phyloP scores from a whole-genome alignment of 2,888 invertebrate genomes.

The Lumbricus terrestris region DNA sequence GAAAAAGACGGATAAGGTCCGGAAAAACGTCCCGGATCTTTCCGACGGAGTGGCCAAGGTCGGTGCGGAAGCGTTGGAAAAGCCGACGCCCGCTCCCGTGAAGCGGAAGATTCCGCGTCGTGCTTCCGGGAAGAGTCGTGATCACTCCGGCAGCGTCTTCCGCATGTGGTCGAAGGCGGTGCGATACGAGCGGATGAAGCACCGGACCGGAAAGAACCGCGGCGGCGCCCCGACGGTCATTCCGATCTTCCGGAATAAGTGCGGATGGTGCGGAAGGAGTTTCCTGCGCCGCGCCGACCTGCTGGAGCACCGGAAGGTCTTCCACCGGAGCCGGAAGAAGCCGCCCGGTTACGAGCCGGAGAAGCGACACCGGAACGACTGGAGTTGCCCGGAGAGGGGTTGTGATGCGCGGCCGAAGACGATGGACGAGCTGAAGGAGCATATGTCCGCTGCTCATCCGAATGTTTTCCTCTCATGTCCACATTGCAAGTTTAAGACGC shows the following conservation, averaged over 20 bases:
- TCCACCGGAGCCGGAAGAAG: slow-evolving; percentile 8
- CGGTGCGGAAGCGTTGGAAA: not conserved
- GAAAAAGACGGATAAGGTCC: not conserved
- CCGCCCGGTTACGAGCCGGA: not conserved
- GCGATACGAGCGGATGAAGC: not conserved
- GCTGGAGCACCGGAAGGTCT: not conserved
- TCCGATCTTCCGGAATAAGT: not conserved
- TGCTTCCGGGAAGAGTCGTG: no score
- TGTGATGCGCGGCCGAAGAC: not conserved
- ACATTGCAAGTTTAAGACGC: slow-evolving; percentile 10
- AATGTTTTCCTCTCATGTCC: slow-evolving; percentile 3
- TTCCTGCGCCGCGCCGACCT: slow-evolving; percentile 18
- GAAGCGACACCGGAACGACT: slow-evolving; percentile 11
- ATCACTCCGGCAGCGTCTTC: not conserved
- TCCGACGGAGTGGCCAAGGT: not conserved
- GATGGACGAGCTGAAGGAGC: slow-evolving; percentile 8
- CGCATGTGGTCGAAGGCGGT: not conserved
- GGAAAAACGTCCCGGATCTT: not conserved
- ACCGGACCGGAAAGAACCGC: not conserved
- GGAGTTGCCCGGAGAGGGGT: slow-evolving; percentile 21
- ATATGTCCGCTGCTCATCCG: slow-evolving; percentile 17
- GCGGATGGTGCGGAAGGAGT: slow-evolving; percentile 18
- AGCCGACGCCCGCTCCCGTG: not conserved
- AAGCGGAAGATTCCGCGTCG: no score
- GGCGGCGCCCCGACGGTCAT: not conserved